Base-by-base conservation (phyloP, 2,888 invertebrate species). In the Noctua pronuba region DNA sequence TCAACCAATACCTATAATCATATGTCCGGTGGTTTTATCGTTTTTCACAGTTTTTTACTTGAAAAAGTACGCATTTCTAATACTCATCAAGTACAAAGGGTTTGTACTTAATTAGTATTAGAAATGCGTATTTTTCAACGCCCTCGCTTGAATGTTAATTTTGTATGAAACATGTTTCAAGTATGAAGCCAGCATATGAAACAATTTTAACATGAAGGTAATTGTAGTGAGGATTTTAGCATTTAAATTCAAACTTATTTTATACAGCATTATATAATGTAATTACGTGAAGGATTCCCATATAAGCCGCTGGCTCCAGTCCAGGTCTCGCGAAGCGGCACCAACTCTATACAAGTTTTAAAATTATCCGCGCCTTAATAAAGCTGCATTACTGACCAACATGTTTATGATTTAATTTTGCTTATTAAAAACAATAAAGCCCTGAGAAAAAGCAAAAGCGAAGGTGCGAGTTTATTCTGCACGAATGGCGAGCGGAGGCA, bases 251-350 rank as follows among this genome's bases (percentile, higher is more conserved):
- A 70, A 87, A 91, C 87, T 88, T 90, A 90, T 90, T 89, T 72
- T 90, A 90, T 90, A 90, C 89, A 88, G 90, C 89, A 88, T 75
- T 38, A 16, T 91, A 86, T 90, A 91, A 91, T 91, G 90, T 92
- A 92, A 92, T 93, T 91, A 91, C 88, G 83, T 91, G 90, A 92
- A 92, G 89, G 91, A 91, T 91, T 90, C 89, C 67, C 87, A 87
- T 90, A 90, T 91, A 90, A 92, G 90, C 86, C 80, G 82, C 87
- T 94, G 93, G 93, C 93, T 84, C 67, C 72, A 76, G 84, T 92
- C 93, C 93, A 94, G 85, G 66, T 83, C 75, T 79, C 77, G 73
- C 80, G 75, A 73, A 82, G 77, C 77, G 74, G 76, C 83, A 82
- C 70, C 72, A 75, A 82, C 78, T 83, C 72, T 83, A 79, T 83